Evolutionary conservation across 2,888 invertebrate species (phyloP).

Genomic region (Andrena trimmerana): DNA sequence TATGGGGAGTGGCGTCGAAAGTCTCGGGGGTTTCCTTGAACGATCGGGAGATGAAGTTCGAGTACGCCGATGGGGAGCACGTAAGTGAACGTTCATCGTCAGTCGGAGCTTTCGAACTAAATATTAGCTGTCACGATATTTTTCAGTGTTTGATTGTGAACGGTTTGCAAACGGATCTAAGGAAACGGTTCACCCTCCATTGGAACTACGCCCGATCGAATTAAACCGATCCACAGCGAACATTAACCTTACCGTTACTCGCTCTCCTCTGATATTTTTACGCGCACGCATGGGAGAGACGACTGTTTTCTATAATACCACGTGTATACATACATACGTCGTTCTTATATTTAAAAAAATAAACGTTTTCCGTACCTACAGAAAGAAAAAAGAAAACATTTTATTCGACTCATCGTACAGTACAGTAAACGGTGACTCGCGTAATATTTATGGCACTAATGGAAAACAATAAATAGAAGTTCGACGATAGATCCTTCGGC

Average conservation of each 20-base stretch:
- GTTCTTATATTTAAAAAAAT: slow-evolving; percentile 16
- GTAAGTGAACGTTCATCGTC: slow-evolving; percentile 68
- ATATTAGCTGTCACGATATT: background rate
- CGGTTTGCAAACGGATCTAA: slow-evolving; percentile 70
- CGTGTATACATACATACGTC: slow-evolving; percentile 24
- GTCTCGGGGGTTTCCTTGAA: slow-evolving; percentile 79
- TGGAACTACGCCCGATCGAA: slow-evolving; percentile 66
- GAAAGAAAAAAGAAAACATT: slow-evolving; percentile 62
- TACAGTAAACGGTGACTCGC: slow-evolving; percentile 62
- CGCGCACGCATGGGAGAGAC: background rate
- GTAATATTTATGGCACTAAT: slow-evolving; percentile 78
- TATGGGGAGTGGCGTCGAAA: slow-evolving; percentile 79
- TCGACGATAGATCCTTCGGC: slow-evolving; percentile 43
- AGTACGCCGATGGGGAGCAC: slow-evolving; percentile 67
- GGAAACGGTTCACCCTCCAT: slow-evolving; percentile 63
- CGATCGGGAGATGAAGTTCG: slow-evolving; percentile 71
- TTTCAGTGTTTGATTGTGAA: slow-evolving; percentile 73
- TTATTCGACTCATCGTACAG: slow-evolving; percentile 71
- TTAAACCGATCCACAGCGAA: background rate
- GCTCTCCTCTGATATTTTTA: background rate
- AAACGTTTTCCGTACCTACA: slow-evolving; percentile 32
- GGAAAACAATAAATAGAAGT: slow-evolving; percentile 68
- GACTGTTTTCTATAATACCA: slow-evolving; percentile 14
- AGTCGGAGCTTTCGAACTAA: too few species aligned
- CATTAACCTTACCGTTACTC: background rate